These are phyloP conservation scores for Chlorodrepanis virens DNA, from an alignment of 2,113 vertebrate species.

Conservation along the genomic window DNA sequence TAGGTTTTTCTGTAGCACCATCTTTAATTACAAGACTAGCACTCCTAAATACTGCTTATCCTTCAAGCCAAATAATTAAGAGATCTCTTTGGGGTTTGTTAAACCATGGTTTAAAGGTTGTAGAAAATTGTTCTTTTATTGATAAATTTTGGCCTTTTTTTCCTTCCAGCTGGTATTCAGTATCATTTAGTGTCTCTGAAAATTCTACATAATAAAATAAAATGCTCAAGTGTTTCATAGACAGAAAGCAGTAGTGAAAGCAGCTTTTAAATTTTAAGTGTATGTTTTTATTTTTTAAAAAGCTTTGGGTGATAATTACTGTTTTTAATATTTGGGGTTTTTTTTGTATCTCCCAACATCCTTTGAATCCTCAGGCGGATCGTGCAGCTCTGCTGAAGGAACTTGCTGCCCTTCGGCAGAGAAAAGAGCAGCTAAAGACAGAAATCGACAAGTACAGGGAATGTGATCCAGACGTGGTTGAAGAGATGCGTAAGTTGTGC, in stretches of 20 bases:
- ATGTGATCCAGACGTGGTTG: conserved; percentile 90
- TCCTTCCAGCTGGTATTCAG: not conserved
- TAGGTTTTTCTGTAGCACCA: not conserved
- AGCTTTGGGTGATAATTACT: not conserved
- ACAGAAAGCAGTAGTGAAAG: not conserved
- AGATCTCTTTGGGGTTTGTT: not conserved
- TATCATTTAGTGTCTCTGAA: not conserved
- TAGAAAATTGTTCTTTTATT: not conserved
- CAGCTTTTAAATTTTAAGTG: not conserved
- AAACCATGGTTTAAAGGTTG: not conserved
- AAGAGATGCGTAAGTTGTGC: conserved; percentile 90
- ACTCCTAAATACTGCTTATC: not conserved
- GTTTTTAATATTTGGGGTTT: not conserved
- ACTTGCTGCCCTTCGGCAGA: conserved; percentile 76
- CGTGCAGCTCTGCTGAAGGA: conserved; percentile 78
- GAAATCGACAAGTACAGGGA: conserved; percentile 90
- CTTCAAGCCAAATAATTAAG: not conserved
- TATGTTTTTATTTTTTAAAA: not conserved
- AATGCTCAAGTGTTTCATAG: not conserved
- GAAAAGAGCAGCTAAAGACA: conserved; percentile 76
- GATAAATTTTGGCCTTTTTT: not conserved
- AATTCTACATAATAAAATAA: not conserved
- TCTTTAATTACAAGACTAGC: not conserved
- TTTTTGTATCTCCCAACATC: not conserved
- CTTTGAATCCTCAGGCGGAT: conserved; percentile 77